Percentiles rank a stretch among this genome's conserved stretches.
These are phyloP conservation scores for Oreochromis grahami DNA, from an alignment of 2,797 vertebrate genomes.

Conservation along the genomic window DNA sequence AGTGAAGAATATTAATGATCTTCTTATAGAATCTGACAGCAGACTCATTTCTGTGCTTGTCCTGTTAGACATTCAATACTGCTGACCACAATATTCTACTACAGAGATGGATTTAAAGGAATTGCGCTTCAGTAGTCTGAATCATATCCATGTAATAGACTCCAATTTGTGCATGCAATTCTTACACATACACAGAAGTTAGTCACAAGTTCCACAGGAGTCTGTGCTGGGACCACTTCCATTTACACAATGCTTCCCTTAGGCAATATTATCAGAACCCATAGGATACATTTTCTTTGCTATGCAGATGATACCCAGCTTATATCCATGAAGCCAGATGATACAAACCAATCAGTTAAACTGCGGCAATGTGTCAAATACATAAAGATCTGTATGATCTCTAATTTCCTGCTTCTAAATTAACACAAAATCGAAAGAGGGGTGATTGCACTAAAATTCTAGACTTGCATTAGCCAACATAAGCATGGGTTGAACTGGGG, in stretches of 20 bases:
- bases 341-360: background rate
- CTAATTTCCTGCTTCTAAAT: background rate
- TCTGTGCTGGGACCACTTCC: background rate
- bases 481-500: background rate
- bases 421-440: background rate
- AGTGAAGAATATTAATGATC: background rate
- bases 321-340: background rate
- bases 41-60: background rate
- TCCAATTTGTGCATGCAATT: background rate
- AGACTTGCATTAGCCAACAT: background rate
- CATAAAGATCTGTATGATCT: background rate
- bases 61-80: background rate
- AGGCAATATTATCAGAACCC: background rate
- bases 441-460: background rate
- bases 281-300: background rate
- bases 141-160: background rate
- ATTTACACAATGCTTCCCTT: background rate
- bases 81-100: background rate
- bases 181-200: background rate
- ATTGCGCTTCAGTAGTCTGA: background rate
- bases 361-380: background rate
- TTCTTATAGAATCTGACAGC: background rate
- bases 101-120: background rate
- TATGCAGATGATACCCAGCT: background rate
- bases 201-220: background rate